Conservation (phyloP, 2,888 invertebrate species). For the Cantharis rufa region DNA sequence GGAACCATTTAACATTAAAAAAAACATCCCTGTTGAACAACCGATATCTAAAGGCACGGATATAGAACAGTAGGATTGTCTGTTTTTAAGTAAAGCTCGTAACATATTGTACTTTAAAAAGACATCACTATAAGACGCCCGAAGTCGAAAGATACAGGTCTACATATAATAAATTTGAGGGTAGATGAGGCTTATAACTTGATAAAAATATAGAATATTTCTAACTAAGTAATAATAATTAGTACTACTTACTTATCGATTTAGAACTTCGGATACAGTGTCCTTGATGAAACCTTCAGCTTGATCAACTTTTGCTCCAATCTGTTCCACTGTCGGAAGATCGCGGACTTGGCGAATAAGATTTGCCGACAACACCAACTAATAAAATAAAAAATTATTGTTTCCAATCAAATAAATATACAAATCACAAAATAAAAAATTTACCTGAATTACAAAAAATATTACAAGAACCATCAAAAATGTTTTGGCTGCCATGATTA, state of each 20-base stretch:
- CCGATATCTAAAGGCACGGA: too few relatives aligned
- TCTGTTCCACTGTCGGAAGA: neutral
- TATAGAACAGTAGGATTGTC: too few relatives aligned
- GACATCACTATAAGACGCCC: too few relatives aligned
- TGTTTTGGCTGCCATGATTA: neutral
- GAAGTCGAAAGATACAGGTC: too few relatives aligned
- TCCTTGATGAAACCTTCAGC: neutral
- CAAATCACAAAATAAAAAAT: neutral
- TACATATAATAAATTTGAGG: too few relatives aligned
- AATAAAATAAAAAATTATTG: neutral
- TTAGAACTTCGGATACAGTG: neutral
- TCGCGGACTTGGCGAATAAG: neutral
- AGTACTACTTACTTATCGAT: neutral
- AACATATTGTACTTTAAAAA: too few relatives aligned
- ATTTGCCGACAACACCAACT: neutral
- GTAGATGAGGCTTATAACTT: too few relatives aligned
- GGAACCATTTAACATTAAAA: too few relatives aligned
- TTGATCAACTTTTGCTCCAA: neutral
- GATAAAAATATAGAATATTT: too few relatives aligned
- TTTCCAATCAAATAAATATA: neutral
- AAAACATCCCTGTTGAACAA: too few relatives aligned
- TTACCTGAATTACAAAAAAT: neutral
- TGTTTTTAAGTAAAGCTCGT: too few relatives aligned
- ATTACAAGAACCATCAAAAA: neutral
- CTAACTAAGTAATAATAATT: too few relatives aligned